Base-by-base conservation (phyloP, 2,888 invertebrate genomes). In the Diplolepis rosae region DNA sequence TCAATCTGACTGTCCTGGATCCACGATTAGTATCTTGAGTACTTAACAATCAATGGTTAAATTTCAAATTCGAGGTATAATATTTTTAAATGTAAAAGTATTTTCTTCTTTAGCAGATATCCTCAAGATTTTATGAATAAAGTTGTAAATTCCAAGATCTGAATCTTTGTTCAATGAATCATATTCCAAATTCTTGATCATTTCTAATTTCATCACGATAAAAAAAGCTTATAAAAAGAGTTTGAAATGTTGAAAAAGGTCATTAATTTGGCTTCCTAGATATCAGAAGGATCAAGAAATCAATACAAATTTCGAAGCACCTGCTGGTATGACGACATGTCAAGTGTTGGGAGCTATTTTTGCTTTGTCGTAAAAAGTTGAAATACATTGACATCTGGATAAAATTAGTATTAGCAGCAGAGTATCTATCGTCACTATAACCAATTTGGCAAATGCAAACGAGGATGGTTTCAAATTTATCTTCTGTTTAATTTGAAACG, bases 1-100 rank as follows among this genome's bases (percentile, higher is more conserved):
- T 79, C 78, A 82, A 81, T 72, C 77, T 71, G 75, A 73, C 71
- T 79, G 83, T 68, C 80, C 81, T 73, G 75, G 52, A 77, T 77
- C 70, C 39, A 61, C 39, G 27, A 39, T 27, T 39, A 61, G 39
- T 35, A n/a, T n/a, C n/a, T n/a, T 15, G 22, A 22, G 22, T 48
- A 30, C 66, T 22, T 66, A n/a, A 48, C 68, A 65, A 69, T 69
- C 66, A 73, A 72, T 61, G 35, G n/a, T 13, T 7, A 27, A 39
- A 39, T 39, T 42, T 9, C 15, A 9, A 45, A 45, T 7, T 1
- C 7, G 7, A 3, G 5, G 6, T 42, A 15, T 3, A 42, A 15
- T 15, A 15, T 15, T 5, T 42, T 15, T 15, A 6, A 6, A 42
- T 15, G 6, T 15, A 5, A 15, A 45, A 45, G 1, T 18, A 7